A percentile compares a stretch with the other conserved stretches of the same genome.
Evolutionary conservation across 2,888 invertebrate species (phyloP).

Genomic region (Cacoxenus indagator): DNA sequence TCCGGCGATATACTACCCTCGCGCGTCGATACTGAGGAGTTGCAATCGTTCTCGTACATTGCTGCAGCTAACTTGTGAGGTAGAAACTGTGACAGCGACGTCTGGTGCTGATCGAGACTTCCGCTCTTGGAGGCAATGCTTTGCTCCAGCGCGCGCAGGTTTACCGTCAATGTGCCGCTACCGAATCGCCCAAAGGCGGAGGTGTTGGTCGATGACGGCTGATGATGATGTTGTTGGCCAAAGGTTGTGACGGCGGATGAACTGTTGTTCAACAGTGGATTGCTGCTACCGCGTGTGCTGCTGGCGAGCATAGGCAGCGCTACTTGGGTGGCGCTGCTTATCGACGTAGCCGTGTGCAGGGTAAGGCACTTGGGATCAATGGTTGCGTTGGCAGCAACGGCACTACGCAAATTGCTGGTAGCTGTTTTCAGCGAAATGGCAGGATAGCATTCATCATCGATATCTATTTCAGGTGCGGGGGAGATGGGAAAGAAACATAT

Average conservation of each 20-base stretch:
- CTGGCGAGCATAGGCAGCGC: constrained; percentile 29
- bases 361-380: constrained; percentile 63
- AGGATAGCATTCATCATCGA: constrained; percentile 92
- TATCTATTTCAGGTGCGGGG: constrained; percentile 75
- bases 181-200: constrained; percentile 39
- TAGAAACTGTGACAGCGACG: constrained; percentile 56
- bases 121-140: constrained; percentile 28
- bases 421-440: constrained; percentile 81
- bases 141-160: constrained; percentile 44
- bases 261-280: constrained; percentile 30
- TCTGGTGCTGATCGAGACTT: constrained; percentile 28
- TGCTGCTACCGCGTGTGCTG: constrained; percentile 42
- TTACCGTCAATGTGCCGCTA: constrained; percentile 40
- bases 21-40: constrained; percentile 52
- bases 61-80: constrained; percentile 53
- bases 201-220: constrained; percentile 28
- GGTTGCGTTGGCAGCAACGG: constrained; percentile 42
- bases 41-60: constrained; percentile 55
- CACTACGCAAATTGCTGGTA: constrained; percentile 68
- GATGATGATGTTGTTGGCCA: constrained; percentile 16
- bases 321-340: constrained; percentile 26
- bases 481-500: constrained; percentile 8
- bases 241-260: constrained; percentile 2
- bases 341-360: constrained; percentile 46
- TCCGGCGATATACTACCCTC: constrained; percentile 65